Conservation (phyloP, 2,113 vertebrate genomes). For the Heteronetta atricapilla region DNA sequence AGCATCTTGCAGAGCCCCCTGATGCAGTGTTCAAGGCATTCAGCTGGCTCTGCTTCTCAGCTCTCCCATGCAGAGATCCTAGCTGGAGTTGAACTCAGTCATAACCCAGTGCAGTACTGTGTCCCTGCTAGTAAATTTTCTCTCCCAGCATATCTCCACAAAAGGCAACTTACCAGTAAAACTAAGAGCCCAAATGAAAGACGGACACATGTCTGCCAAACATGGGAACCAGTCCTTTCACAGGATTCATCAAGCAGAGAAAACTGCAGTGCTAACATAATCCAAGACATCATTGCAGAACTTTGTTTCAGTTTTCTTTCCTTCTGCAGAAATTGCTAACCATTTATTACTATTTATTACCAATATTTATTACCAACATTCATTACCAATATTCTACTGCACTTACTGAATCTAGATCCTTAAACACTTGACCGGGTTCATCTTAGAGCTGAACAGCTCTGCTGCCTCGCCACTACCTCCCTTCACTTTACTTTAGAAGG, state of each 20-base stretch:
- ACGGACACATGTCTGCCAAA: not conserved
- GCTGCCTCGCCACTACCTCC: rapidly evolving
- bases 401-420: not conserved
- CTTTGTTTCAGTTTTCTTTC: not conserved
- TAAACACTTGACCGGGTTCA: not conserved
- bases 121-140: not conserved
- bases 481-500: not conserved
- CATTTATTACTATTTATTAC: not conserved
- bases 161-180: not conserved
- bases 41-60: not conserved
- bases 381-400: not conserved
- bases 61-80: not conserved
- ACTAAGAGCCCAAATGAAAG: not conserved
- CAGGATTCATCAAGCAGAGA: not conserved
- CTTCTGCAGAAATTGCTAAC: not conserved
- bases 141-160: not conserved
- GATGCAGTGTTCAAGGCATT: not conserved
- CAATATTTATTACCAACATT: too few species aligned
- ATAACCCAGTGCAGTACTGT: not conserved
- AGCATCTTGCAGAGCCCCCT: not conserved
- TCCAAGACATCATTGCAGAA: not conserved
- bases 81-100: not conserved
- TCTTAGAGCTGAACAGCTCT: not conserved
- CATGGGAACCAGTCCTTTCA: not conserved
- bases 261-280: not conserved